Percentiles rank a stretch among this genome's conserved stretches.
These are phyloP conservation scores for Pitangus sulphuratus DNA, from an alignment of 2,797 vertebrate genomes.

Conservation along the genomic window DNA sequence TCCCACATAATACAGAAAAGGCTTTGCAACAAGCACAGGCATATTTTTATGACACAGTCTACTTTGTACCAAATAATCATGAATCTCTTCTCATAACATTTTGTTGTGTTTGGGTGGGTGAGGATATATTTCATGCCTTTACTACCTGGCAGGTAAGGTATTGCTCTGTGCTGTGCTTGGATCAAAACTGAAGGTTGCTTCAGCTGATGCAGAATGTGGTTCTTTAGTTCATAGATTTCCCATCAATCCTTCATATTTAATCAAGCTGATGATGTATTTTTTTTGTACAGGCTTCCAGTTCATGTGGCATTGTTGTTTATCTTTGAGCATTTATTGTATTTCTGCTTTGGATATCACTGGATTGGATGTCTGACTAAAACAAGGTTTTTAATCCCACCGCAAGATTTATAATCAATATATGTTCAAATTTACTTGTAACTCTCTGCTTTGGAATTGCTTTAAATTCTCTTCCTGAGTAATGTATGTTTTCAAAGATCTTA, in stretches of 20 bases:
- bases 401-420: not conserved
- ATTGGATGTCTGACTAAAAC: not conserved
- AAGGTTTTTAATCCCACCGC: not conserved
- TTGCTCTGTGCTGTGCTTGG: not conserved
- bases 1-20: not conserved
- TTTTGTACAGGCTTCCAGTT: not conserved
- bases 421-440: not conserved
- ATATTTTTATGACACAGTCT: not conserved
- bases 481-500: not conserved
- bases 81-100: not conserved
- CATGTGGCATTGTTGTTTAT: not conserved
- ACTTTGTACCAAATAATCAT: not conserved
- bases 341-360: not conserved
- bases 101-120: not conserved
- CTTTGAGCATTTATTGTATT: not conserved
- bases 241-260: not conserved
- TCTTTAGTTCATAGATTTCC: not conserved
- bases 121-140: not conserved
- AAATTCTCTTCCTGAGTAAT: not conserved
- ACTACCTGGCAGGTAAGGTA: not conserved
- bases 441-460: not conserved
- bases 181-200: not conserved
- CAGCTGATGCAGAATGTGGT: not conserved
- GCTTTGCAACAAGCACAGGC: not conserved
- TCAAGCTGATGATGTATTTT: fast-evolving